These are phyloP conservation scores for Callopanchax toddi DNA, from an alignment of 2,113 vertebrate species.

Conservation along the genomic window DNA sequence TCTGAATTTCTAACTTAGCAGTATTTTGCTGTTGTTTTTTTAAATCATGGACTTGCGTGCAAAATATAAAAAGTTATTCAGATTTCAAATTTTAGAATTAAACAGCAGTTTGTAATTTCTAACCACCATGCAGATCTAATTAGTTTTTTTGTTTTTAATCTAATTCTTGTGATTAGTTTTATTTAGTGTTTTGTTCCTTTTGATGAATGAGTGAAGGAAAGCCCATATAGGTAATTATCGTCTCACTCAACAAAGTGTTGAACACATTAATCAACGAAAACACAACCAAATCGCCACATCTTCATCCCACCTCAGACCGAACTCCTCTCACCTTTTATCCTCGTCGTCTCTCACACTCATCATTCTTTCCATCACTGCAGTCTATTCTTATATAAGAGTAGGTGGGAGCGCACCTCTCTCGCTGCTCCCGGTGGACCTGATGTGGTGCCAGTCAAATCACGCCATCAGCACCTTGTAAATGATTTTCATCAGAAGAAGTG, in stretches of 20 bases:
- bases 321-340: slow-evolving; percentile 6
- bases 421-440: slow-evolving; percentile 48
- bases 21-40: too few relatives aligned
- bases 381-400: slow-evolving; percentile 67
- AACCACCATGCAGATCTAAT: too few relatives aligned
- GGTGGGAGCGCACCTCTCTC: slow-evolving; percentile 66
- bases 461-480: slow-evolving; percentile 59
- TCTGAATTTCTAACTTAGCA: too few relatives aligned
- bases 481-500: slow-evolving; percentile 50
- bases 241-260: slow-evolving; percentile 7
- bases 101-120: too few relatives aligned
- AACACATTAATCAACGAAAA: slow-evolving; percentile 41
- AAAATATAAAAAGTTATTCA: too few relatives aligned
- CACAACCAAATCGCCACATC: slow-evolving; percentile 16
- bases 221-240: slow-evolving; percentile 5
- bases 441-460: slow-evolving; percentile 62
- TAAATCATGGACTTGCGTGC: too few relatives aligned
- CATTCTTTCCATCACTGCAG: slow-evolving; percentile 22
- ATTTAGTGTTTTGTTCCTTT: not conserved
- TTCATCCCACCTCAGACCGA: slow-evolving; percentile 8
- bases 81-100: too few relatives aligned
- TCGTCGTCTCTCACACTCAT: slow-evolving; percentile 43
- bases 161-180: not conserved
- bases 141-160: too few relatives aligned
- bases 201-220: not conserved